phyloP scores from a whole-genome alignment of 2,888 invertebrate genomes.

The Pachymerium ferrugineum region DNA sequence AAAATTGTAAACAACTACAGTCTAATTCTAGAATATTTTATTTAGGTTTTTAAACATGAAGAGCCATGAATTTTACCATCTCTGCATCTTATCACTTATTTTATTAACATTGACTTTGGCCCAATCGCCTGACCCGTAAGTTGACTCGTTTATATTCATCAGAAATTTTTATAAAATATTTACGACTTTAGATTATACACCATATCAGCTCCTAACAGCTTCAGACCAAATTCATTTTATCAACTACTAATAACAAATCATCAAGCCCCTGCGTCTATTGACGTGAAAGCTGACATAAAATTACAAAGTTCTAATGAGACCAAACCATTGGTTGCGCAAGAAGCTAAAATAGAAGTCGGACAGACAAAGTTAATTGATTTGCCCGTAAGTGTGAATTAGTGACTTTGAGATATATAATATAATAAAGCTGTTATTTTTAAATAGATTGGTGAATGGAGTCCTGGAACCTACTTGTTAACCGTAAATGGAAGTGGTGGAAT shows the following conservation, averaged over 20 bases:
- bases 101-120: too few species aligned
- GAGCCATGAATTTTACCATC: too few species aligned
- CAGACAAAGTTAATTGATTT: conserved; percentile 64
- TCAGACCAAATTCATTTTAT: conserved; percentile 77
- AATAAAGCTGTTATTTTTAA: background rate
- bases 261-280: conserved; percentile 37
- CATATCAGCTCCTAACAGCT: conserved; percentile 70
- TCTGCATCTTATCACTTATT: too few species aligned
- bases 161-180: too few species aligned
- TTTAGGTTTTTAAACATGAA: too few species aligned
- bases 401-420: too few species aligned
- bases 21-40: too few species aligned
- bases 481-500: conserved; percentile 36
- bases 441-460: conserved; percentile 27
- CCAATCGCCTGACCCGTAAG: too few species aligned
- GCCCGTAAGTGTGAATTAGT: conserved; percentile 56
- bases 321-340: conserved; percentile 63
- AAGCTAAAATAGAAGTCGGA: conserved; percentile 62
- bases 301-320: too few species aligned
- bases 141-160: too few species aligned
- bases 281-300: conserved; percentile 25
- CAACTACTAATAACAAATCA: conserved; percentile 63
- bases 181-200: conserved; percentile 56
- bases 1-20: too few species aligned
- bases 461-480: conserved; percentile 21